Base-by-base conservation (phyloP, 1,140 invertebrate genomes). In the Harpegnathos saltator region DNA sequence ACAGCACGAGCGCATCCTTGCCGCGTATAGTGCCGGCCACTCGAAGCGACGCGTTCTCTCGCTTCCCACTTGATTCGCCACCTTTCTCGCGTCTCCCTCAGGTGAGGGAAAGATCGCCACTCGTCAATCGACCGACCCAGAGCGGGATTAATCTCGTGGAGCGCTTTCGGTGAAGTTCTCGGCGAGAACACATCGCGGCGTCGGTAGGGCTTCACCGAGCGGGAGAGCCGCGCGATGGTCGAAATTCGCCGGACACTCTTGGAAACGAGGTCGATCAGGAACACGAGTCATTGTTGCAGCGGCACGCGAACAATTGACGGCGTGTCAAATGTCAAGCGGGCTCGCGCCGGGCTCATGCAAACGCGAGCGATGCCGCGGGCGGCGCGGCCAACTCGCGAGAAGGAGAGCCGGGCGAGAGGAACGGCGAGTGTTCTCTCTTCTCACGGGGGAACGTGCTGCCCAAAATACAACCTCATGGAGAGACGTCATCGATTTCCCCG, bases 271-370 rank as follows among this genome's bases (percentile, higher is more conserved):
- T 65, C 63, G 48, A 65, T 44, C 29, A 48, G 52, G 61, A 80
- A 62, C 44, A 58, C 69, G 71, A 87, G 83, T 89, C 83, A 86
- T 90, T 85, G 80, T 54, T 59, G 50, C n/a, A 29, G 3, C 74
- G 17, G 14, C 7, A 44, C 38, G 56, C 19, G 71, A 65, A 66
- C 75, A 89, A 90, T 90, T 90, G 82, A 59, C 58, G 71, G 63
- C 58, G 71, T 87, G 84, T 90, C 89, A 87, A 88, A 26, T 89
- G 84, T 84, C 81, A 86, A 33, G 59, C 84, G 14, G 56, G 56
- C 68, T 89, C 68, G 59, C 58, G 58, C 56, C 73, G 54, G 66
- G n/a, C n/a, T 54, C 63, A 66, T 33, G 14, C 56, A 54, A 68
- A 44, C 63, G 59, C 33, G 71, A 63, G 54, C 62, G 50, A 66